Conservation (phyloP, 2,888 invertebrate species). For the Andricus curvator region DNA sequence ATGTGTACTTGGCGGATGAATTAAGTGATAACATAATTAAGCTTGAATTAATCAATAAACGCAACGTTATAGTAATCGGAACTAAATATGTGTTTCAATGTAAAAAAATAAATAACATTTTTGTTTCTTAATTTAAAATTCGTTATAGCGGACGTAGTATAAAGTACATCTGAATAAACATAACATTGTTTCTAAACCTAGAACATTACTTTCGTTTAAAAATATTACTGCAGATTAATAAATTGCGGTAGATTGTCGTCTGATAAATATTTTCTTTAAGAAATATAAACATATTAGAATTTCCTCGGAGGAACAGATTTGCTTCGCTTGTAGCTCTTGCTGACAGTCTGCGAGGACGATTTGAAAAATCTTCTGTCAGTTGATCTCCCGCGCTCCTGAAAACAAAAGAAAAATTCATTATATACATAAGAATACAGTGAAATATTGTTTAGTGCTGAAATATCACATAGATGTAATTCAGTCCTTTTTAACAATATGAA, state of each 20-base stretch:
- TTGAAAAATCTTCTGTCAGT: not conserved
- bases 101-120: slow-evolving; percentile 1
- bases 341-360: not conserved
- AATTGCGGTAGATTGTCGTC: not conserved
- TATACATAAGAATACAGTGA: not conserved
- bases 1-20: not conserved
- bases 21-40: not conserved
- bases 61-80: not conserved
- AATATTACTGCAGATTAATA: not conserved
- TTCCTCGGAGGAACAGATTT: not conserved
- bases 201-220: slow-evolving; percentile 30
- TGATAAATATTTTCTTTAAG: not conserved
- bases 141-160: not conserved
- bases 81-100: not conserved
- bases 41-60: not conserved
- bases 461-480: not conserved
- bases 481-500: not conserved
- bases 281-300: not conserved
- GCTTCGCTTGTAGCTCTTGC: not conserved
- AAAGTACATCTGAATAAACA: not conserved
- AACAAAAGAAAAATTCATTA: not conserved
- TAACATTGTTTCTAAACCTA: not conserved
- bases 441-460: not conserved
- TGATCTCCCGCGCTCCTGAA: not conserved
- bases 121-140: not conserved